Evolutionary conservation across 1,140 invertebrate genomes (phyloP).

Genomic region (Hylyphantes graminicola): DNA sequence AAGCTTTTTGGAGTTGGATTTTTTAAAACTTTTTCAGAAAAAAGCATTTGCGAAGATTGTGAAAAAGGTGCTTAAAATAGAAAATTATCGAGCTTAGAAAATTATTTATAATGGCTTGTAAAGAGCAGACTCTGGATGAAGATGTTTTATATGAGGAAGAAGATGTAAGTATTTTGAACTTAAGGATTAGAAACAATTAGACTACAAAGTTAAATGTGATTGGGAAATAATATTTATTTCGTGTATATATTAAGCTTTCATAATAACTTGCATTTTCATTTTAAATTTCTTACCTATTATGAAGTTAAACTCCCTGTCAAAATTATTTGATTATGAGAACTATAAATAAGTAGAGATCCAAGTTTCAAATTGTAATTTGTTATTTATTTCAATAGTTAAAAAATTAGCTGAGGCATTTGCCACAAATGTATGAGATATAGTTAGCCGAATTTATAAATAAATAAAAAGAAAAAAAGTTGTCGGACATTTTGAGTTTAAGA

Average conservation of each 20-base stretch:
- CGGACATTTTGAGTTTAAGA: no score
- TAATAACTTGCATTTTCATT: not conserved
- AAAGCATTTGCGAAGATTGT: no score
- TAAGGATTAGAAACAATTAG: not conserved
- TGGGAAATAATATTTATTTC: not conserved
- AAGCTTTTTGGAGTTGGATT: no score
- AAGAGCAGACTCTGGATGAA: constrained; percentile 25
- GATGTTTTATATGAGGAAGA: constrained; percentile 19
- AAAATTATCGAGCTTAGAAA: not conserved
- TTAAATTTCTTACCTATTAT: not conserved
- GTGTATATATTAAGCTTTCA: not conserved
- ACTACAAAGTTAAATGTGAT: not conserved
- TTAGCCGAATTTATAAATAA: no score
- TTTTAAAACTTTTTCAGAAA: no score
- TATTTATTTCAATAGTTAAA: no score
- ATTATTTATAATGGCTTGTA: constrained; percentile 2
- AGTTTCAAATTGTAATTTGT: no score
- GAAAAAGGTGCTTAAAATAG: not conserved
- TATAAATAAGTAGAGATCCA: not conserved
- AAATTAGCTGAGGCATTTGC: no score
- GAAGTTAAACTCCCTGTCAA: not conserved
- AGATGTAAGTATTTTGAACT: not conserved
- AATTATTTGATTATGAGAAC: not conserved
- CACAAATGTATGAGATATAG: no score
- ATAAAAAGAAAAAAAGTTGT: no score